These are phyloP conservation scores for Campoplex capitator DNA, from an alignment of 2,888 invertebrate species.

Conservation along the genomic window DNA sequence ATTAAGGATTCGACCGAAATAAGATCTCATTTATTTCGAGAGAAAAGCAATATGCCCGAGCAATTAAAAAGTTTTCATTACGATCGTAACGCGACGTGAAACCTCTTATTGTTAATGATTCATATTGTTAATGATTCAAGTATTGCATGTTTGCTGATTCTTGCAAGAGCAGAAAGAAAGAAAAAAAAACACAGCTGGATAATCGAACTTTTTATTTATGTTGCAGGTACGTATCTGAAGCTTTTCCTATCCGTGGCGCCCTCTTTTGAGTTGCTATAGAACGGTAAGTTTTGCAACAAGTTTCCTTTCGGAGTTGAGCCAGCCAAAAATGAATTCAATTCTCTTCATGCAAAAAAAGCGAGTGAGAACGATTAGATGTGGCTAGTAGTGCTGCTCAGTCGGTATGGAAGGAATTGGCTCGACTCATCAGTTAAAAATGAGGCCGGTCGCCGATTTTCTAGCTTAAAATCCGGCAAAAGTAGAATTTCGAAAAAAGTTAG, in stretches of 20 bases:
- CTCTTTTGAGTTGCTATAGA: background rate
- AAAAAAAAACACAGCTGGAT: background rate
- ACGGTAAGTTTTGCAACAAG: conserved; percentile 24
- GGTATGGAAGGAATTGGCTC: conserved; percentile 22
- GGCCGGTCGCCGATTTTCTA: background rate
- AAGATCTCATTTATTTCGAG: background rate
- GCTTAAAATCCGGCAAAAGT: background rate
- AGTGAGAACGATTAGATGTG: background rate
- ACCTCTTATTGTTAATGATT: conserved; percentile 8
- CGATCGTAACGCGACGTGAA: background rate
- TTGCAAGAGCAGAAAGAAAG: background rate
- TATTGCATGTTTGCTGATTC: conserved; percentile 16
- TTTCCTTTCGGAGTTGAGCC: background rate
- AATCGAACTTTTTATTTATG: conserved; percentile 31
- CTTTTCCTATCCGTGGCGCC: background rate
- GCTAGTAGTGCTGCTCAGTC: background rate
- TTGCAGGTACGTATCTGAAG: conserved; percentile 42
- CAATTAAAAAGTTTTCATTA: conserved; percentile 7
- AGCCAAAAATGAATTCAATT: background rate
- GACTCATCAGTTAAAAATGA: background rate
- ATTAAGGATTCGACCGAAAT: background rate
- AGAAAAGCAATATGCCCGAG: background rate
- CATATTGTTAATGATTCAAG: background rate
- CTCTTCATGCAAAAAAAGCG: background rate
- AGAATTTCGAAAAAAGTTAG: background rate